Evolutionary conservation across 2,797 vertebrate genomes (phyloP).

Genomic region (Scomberomorus guttatus): DNA sequence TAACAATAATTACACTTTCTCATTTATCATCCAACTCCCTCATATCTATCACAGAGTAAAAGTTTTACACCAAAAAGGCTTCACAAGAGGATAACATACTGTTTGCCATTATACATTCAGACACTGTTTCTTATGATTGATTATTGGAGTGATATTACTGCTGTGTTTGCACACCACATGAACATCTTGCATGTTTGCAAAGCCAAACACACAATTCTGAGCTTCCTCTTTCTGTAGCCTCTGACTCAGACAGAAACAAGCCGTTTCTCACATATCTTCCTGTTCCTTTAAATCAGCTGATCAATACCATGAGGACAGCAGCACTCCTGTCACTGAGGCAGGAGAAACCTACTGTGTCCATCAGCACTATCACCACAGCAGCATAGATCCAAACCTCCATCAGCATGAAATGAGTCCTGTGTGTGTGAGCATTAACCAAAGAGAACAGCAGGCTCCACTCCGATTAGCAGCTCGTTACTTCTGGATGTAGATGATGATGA

Average conservation of each 20-base stretch:
- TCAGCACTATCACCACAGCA: too few species aligned
- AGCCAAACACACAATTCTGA: not conserved
- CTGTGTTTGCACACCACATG: not conserved
- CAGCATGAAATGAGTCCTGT: slow-evolving; percentile 11
- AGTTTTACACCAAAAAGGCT: slow-evolving; percentile 8
- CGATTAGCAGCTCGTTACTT: slow-evolving; percentile 76
- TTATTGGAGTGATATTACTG: slow-evolving; percentile 6
- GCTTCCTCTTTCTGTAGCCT: not conserved
- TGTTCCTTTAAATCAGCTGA: slow-evolving; percentile 4
- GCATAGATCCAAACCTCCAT: slow-evolving; percentile 8
- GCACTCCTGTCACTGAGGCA: not conserved
- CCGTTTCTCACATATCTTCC: not conserved
- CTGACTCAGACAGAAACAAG: slow-evolving; percentile 9
- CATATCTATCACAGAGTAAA: not conserved
- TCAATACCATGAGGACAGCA: not conserved
- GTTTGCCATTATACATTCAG: slow-evolving; percentile 9
- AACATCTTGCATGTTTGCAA: not conserved
- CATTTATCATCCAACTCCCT: not conserved
- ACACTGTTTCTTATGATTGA: not conserved
- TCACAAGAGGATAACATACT: not conserved
- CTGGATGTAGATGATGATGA: slow-evolving; percentile 98
- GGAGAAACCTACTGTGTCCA: not conserved
- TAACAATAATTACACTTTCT: not conserved
- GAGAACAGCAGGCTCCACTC: slow-evolving; percentile 16
- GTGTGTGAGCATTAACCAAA: slow-evolving; percentile 11